Percentiles rank a stretch among this genome's conserved stretches.
phyloP scores from a whole-genome alignment of 2,888 invertebrate species.

The Caenorhabditis sp. region DNA sequence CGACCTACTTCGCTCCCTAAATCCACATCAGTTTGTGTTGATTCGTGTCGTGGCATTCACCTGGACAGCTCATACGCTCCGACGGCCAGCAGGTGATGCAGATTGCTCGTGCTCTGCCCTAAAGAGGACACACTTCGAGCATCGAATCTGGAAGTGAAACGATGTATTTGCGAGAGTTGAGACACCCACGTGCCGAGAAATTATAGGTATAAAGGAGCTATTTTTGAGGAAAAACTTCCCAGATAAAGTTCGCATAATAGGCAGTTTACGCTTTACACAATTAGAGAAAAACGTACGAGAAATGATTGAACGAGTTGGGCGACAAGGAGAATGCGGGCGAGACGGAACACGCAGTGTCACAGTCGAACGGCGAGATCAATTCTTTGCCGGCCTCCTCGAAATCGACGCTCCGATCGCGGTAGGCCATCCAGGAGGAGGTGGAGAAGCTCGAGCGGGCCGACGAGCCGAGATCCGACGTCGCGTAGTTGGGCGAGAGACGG shows the following conservation, averaged over 20 bases:
- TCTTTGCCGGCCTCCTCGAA: constrained; percentile 51
- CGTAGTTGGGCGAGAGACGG: constrained; percentile 74
- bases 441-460: constrained; percentile 73
- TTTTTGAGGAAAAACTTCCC: neutral
- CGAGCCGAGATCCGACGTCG: constrained; percentile 78
- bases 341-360: constrained; percentile 46
- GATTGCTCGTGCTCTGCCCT: constrained; percentile 36
- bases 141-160: constrained; percentile 29
- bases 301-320: constrained; percentile 48
- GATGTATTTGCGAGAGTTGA: too few species aligned
- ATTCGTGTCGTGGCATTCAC: neutral
- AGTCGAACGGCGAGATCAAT: constrained; percentile 52
- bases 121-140: constrained; percentile 48
- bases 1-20: constrained; percentile 76
- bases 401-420: constrained; percentile 65
- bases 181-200: too few species aligned
- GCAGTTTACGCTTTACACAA: neutral
- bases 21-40: too few species aligned
- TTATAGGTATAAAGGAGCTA: too few species aligned
- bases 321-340: constrained; percentile 48
- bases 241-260: neutral
- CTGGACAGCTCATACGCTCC: constrained; percentile 43
- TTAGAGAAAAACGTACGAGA: constrained; percentile 28
- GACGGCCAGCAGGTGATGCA: constrained; percentile 40
- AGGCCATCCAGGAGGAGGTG: constrained; percentile 72